Base-by-base conservation (phyloP, 2,113 vertebrate species). In the Dasyprocta punctata region DNA sequence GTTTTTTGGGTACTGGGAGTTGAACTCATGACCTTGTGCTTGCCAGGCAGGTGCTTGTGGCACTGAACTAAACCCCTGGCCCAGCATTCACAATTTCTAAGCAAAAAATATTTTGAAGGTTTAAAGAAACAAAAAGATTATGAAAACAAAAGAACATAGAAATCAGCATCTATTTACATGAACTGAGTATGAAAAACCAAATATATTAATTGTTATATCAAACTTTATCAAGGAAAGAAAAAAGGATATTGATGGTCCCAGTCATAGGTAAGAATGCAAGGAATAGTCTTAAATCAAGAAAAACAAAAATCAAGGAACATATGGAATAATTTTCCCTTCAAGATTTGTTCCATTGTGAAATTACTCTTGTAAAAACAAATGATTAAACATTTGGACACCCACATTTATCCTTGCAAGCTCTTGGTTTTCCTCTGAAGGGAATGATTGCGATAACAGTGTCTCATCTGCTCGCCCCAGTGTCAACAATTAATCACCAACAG, bases 291-390 rank as follows among this genome's bases (percentile, higher is more conserved):
- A 94, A 52, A 19, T 90, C 5, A 60, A 92, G 41, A 54, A 54
- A 88, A 93, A 94, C 20, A 67, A 86, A 95, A 94, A 65, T 36
- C 36, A 89, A 81, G 38, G 91, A 85, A 77, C 19, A 86, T 22
- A 17, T 94, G 24, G 17, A 69, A 89, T 80, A 56, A 47, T 41
- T 47, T 92, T 94, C 86, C 71, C 75, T 36, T 94, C 38, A 91
- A 24, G 11, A 77, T 2, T 87, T 92, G 14, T 83, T 60, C 71
- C 77, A 56, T 56, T 20, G 78, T 93, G 41, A 33, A 96, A 87
- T 93, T 93, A 91, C 75, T 95, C 63, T 92, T 95, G 54, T 86
- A 94, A 92, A 83, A 75, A 33, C 73, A 93, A 95, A 75, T 58
- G 12, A 94, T 69, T 73, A 88, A 95, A 47, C 93, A 16, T 44